phyloP scores from a whole-genome alignment of 2,113 vertebrate species.

The Vidua macroura region DNA sequence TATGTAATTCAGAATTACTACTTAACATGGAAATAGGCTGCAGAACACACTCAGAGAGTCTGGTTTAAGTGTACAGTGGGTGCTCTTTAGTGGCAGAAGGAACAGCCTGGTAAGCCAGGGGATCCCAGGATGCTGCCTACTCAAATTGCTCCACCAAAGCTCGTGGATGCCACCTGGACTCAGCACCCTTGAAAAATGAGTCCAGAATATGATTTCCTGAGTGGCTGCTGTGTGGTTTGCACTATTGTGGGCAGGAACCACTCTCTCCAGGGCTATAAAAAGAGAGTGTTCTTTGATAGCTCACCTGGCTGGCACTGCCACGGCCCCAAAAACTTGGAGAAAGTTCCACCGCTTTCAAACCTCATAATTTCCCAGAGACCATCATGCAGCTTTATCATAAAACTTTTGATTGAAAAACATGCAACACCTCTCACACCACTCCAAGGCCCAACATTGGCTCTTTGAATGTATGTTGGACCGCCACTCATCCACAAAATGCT shows the following conservation, averaged over 20 bases:
- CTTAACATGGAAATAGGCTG: constrained; percentile 32
- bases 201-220: not conserved
- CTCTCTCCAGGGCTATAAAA: not conserved
- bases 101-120: not conserved
- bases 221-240: not conserved
- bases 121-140: not conserved
- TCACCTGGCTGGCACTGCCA: not conserved
- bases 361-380: not conserved
- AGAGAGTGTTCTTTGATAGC: not conserved
- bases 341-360: not conserved
- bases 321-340: not conserved
- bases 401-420: not conserved
- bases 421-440: not conserved
- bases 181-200: not conserved
- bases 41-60: constrained; percentile 18
- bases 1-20: constrained; percentile 45
- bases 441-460: not conserved
- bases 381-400: not conserved
- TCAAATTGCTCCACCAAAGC: not conserved
- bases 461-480: not conserved
- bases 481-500: not conserved
- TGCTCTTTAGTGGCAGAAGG: not conserved
- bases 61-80: not conserved
- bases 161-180: not conserved
- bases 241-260: not conserved